These are phyloP conservation scores for Nysson spinosus DNA, from an alignment of 2,888 invertebrate genomes.

Conservation along the genomic window DNA sequence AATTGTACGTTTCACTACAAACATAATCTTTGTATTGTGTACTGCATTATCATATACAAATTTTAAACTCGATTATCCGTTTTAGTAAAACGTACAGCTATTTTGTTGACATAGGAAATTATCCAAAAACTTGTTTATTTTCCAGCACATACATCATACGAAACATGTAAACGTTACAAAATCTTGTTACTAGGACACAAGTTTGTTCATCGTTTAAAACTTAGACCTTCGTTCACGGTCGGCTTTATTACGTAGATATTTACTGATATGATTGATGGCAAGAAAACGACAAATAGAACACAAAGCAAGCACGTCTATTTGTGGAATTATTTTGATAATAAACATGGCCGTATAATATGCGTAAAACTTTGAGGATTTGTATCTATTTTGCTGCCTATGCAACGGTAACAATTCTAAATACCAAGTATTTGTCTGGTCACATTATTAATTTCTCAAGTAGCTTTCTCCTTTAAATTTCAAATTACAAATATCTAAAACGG, in stretches of 20 bases:
- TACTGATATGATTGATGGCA: not conserved
- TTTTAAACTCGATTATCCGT: too few species aligned
- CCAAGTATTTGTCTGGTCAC: too few species aligned
- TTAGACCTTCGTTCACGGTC: conserved; percentile 1
- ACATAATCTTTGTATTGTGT: too few species aligned
- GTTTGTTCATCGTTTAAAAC: not conserved
- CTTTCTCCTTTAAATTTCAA: too few species aligned
- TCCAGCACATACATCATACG: not conserved
- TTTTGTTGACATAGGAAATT: not conserved
- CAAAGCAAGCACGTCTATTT: not conserved
- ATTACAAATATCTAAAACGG: too few species aligned
- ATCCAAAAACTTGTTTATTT: not conserved
- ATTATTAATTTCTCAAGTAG: too few species aligned
- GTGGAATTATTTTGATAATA: not conserved
- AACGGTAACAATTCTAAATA: too few species aligned
- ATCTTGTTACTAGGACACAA: not conserved
- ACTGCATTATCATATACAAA: too few species aligned
- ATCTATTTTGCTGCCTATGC: too few species aligned
- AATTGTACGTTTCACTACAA: too few species aligned
- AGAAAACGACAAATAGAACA: not conserved
- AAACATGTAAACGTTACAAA: conserved; percentile 3
- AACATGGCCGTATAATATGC: not conserved
- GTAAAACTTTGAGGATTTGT: too few species aligned
- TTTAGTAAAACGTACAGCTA: too few species aligned
- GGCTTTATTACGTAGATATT: not conserved